Evolutionary conservation across 2,113 vertebrate genomes (phyloP).

Genomic region (Microtus richardsoni): DNA sequence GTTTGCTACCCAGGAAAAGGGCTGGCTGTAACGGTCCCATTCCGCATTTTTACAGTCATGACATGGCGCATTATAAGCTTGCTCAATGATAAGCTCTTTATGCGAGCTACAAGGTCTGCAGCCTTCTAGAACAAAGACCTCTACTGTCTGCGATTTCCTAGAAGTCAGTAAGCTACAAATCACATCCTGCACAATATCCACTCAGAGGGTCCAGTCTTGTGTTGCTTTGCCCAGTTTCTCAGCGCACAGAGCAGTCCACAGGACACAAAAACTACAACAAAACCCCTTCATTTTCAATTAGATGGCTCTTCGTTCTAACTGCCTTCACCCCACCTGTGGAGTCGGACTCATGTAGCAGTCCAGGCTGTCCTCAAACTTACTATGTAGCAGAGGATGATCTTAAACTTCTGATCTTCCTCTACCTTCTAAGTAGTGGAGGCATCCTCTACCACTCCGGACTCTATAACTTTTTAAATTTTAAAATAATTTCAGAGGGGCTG

Average conservation of each 20-base stretch:
- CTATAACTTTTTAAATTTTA: background rate
- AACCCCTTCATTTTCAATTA: background rate
- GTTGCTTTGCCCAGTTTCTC: background rate
- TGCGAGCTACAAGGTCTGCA: conserved; percentile 67
- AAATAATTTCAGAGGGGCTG: background rate
- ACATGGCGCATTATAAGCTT: conserved; percentile 77
- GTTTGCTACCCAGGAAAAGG: conserved; percentile 61
- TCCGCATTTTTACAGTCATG: conserved; percentile 81
- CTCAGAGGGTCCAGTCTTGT: conserved; percentile 60
- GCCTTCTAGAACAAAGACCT: conserved; percentile 81
- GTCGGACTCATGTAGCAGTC: background rate
- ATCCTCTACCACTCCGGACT: background rate
- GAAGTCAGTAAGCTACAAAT: conserved; percentile 79
- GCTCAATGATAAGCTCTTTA: conserved; percentile 80
- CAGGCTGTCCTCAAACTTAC: background rate
- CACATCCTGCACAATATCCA: conserved; percentile 64
- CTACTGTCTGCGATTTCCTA: conserved; percentile 85
- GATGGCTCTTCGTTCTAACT: background rate
- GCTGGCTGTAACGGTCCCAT: conserved; percentile 56
- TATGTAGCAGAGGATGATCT: background rate
- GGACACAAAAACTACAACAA: background rate
- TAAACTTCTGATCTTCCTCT: background rate
- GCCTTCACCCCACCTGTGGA: background rate
- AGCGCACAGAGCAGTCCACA: background rate
- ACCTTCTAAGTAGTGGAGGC: background rate